Conservation (phyloP, 2,888 invertebrate species). For the Hyposoter dolosus region DNA sequence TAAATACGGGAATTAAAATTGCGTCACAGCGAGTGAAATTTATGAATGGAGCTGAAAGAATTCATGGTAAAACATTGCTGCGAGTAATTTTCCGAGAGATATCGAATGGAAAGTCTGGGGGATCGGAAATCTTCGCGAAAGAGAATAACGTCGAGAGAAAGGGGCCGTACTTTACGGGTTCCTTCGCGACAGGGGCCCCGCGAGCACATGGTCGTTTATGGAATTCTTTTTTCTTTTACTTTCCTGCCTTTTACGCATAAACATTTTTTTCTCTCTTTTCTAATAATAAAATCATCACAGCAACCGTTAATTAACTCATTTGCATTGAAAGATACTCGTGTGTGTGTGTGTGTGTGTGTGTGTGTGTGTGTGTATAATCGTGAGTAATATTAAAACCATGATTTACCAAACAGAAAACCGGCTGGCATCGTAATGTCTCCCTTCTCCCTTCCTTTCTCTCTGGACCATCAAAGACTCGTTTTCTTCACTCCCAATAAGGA, state of each 20-base stretch:
- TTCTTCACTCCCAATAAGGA: slow-evolving; percentile 51
- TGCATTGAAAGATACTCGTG: background rate
- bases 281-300: slow-evolving; percentile 37
- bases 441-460: slow-evolving; percentile 8
- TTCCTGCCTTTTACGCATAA: slow-evolving; percentile 6
- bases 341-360: background rate
- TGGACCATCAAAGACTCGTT: slow-evolving; percentile 39
- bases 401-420: slow-evolving; percentile 39
- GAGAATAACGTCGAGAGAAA: slow-evolving; percentile 10
- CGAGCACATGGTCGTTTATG: background rate
- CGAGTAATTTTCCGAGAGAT: slow-evolving; percentile 58
- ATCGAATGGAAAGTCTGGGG: slow-evolving; percentile 44
- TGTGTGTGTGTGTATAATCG: background rate
- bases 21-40: slow-evolving; percentile 36
- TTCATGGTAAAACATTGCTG: slow-evolving; percentile 28
- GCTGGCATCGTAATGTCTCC: slow-evolving; percentile 22
- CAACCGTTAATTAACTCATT: slow-evolving; percentile 50
- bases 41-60: slow-evolving; percentile 60
- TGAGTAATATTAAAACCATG: slow-evolving; percentile 1
- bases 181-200: background rate
- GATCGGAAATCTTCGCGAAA: slow-evolving; percentile 37
- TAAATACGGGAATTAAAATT: slow-evolving; percentile 47
- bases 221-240: background rate
- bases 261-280: slow-evolving; percentile 1
- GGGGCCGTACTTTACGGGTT: slow-evolving; percentile 52